These are phyloP conservation scores for Neodon shergylaensis DNA, from an alignment of 2,113 vertebrate species.

Conservation along the genomic window DNA sequence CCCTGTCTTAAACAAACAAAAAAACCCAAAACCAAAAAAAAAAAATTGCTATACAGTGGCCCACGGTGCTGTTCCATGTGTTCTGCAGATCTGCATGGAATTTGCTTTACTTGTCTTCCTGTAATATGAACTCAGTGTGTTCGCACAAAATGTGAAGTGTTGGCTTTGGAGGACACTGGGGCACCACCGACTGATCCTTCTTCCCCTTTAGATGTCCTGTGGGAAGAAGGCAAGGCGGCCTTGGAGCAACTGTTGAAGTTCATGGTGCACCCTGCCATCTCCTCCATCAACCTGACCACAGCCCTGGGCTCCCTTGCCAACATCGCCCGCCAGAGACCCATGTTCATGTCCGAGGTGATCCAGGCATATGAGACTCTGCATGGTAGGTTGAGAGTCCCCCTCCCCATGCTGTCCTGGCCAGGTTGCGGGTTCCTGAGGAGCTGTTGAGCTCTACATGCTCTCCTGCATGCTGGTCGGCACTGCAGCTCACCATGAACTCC, in stretches of 20 bases:
- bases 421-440: background rate
- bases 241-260: constrained; percentile 96
- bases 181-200: background rate
- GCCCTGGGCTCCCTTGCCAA: constrained; percentile 94
- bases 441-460: background rate
- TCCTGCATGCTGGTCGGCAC: fast-evolving
- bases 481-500: background rate
- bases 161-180: background rate
- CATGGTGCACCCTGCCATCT: constrained; percentile 97
- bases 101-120: background rate
- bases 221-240: constrained; percentile 92
- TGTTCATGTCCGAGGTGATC: constrained; percentile 98
- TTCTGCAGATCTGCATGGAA: background rate
- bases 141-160: background rate
- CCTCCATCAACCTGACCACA: constrained; percentile 97
- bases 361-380: constrained; percentile 96
- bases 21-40: background rate
- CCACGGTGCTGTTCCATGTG: background rate
- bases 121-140: background rate
- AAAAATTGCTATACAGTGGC: background rate
- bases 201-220: constrained; percentile 85
- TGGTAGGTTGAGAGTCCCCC: constrained; percentile 80
- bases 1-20: background rate
- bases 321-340: constrained; percentile 94
- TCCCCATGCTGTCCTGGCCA: background rate